Base-by-base conservation (phyloP, 37 sponge, comb jelly and placozoan species). In the Aplysina aerophoba region DNA sequence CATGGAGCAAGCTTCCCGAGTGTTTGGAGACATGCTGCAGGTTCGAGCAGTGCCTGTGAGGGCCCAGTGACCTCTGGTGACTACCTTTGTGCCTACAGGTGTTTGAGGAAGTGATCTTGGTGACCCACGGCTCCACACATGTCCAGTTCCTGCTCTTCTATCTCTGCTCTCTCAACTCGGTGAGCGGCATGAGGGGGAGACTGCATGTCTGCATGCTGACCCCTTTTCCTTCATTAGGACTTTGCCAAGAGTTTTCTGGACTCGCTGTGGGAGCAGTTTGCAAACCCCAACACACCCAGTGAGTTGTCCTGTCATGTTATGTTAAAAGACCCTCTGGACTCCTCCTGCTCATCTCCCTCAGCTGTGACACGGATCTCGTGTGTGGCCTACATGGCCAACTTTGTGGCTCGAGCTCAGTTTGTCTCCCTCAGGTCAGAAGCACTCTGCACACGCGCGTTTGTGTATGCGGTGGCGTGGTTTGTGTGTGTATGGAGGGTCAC, bases 71-170 rank as follows among this genome's bases (percentile, higher is more conserved):
- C 50, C 50, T 11, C 50, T 8, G 50, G 50, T 44, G 50, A 59
- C 25, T 81, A 31, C 24, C 33, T n/a, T 68, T 54, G 16, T 41
- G 21, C 27, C 62, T 56, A 40, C 56, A 91, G 94, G 80, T 89
- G 19, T 91, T 93, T 87, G 89, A 86, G 16, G 35, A 53, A 28
- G 65, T 86, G 4, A 57, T 96, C 11, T 41, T 96, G n/a, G 81
- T 90, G 21, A 96, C 96, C 4, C 89, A 91, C 73, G 91, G 86
- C 28, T 80, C 87, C 41, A 93, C 94, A 13, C 85, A 93, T 68
- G 91, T 96, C 6, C 96, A 96, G 80, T 96, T 93, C 72, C 74
- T 93, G 0, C 50, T 93, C 56, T 92, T 96, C 82, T 83, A 85
- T 31, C 72, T 93, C 44, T 90, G 90, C 73, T 87, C 89, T 22